A percentile compares a stretch with the other conserved stretches of the same genome.
Evolutionary conservation across 2,888 invertebrate genomes (phyloP).

Genomic region (Cheilosia grossa): DNA sequence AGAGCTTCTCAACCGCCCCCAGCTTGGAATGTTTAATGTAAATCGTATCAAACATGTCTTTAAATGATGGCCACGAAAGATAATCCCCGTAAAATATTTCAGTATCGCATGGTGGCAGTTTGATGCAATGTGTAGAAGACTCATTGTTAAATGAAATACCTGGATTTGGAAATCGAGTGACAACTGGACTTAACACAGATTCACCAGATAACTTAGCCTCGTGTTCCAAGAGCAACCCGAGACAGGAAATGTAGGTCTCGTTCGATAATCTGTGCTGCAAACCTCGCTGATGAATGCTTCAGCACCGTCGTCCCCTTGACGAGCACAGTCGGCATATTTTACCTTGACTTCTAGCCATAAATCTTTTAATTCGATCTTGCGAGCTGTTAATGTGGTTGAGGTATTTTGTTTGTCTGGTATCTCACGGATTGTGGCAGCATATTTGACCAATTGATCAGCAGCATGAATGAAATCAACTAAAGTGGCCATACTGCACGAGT

Average conservation of each 20-base stretch:
- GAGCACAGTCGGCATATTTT: too few relatives aligned
- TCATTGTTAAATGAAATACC: background rate
- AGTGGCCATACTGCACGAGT: too few relatives aligned
- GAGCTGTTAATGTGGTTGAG: too few relatives aligned
- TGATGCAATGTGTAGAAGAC: background rate
- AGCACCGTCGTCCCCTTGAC: too few relatives aligned
- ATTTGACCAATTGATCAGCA: too few relatives aligned
- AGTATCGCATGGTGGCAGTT: background rate
- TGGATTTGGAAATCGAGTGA: background rate
- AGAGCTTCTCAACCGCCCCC: conserved; percentile 1
- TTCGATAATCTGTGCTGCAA: background rate
- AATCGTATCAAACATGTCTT: conserved; percentile 2
- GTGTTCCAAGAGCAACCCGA: background rate
- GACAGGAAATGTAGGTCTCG: background rate
- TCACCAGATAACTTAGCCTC: background rate
- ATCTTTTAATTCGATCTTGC: too few relatives aligned
- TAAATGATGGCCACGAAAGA: background rate
- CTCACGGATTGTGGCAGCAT: too few relatives aligned
- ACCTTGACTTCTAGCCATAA: too few relatives aligned
- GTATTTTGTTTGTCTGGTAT: too few relatives aligned
- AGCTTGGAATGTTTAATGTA: conserved; percentile 10
- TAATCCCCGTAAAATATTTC: background rate
- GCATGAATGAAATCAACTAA: too few relatives aligned
- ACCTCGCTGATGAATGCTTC: too few relatives aligned
- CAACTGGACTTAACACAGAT: background rate